Evolutionary conservation across 2,113 vertebrate species (phyloP).

Genomic region (Prinia subflava): DNA sequence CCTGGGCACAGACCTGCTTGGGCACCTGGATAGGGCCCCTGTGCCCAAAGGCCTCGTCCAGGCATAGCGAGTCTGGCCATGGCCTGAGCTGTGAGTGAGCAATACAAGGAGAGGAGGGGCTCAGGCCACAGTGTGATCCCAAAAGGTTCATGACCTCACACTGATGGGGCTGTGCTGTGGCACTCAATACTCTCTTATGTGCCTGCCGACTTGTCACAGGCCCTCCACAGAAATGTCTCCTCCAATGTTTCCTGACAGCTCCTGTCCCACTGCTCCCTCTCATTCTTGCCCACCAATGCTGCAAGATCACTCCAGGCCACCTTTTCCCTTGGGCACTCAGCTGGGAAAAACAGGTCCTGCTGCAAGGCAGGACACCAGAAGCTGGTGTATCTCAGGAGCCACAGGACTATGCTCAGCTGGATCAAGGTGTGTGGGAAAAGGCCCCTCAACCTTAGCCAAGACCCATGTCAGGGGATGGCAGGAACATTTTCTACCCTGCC

Average conservation of each 20-base stretch:
- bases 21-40: neutral
- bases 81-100: neutral
- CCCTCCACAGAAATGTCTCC: too few relatives aligned
- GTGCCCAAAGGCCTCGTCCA: neutral
- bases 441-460: rapidly evolving
- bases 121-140: neutral
- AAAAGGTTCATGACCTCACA: rapidly evolving
- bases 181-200: rapidly evolving
- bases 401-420: rapidly evolving
- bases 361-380: too few relatives aligned
- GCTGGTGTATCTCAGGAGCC: rapidly evolving
- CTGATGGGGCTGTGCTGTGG: rapidly evolving
- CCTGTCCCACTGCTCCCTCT: neutral
- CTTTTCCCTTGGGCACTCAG: neutral
- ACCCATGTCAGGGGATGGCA: too few relatives aligned
- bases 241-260: rapidly evolving
- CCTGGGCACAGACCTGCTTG: neutral
- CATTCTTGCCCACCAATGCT: too few relatives aligned
- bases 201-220: rapidly evolving
- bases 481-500: neutral
- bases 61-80: rapidly evolving
- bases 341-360: neutral
- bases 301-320: rapidly evolving
- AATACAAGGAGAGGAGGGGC: neutral
- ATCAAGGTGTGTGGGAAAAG: rapidly evolving